phyloP scores from a whole-genome alignment of 2,888 invertebrate species.

The Aphodius granarius region DNA sequence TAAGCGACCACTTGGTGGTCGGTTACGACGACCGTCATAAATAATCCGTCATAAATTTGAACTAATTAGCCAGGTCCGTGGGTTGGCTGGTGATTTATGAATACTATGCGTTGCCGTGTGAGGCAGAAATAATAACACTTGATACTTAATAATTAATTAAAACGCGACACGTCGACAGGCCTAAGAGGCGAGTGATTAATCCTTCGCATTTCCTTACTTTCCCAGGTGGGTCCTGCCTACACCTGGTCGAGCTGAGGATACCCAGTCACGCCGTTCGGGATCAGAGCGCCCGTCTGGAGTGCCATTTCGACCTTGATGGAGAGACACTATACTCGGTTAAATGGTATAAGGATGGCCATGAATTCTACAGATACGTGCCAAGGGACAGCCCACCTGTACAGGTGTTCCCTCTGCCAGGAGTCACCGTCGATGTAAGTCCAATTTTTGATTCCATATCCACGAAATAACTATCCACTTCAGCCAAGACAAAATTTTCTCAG shows the following conservation, averaged over 20 bases:
- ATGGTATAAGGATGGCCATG: conserved; percentile 90
- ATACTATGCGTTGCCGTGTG: conserved; percentile 3
- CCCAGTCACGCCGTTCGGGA: conserved; percentile 81
- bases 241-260: conserved; percentile 77
- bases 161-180: not conserved
- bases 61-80: conserved; percentile 15
- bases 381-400: conserved; percentile 79
- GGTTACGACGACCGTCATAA: not conserved
- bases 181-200: conserved; percentile 7
- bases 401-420: conserved; percentile 77
- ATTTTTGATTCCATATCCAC: too few species aligned
- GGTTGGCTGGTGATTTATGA: conserved; percentile 3
- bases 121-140: conserved; percentile 9
- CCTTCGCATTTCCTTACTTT: conserved; percentile 23
- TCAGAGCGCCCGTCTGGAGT: conserved; percentile 75
- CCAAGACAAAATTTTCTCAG: too few species aligned
- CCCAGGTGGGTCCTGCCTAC: conserved; percentile 55
- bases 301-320: conserved; percentile 80
- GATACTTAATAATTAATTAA: conserved; percentile 23
- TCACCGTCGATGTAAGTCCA: conserved; percentile 82
- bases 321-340: conserved; percentile 86
- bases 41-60: conserved; percentile 19
- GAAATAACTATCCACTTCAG: too few species aligned
- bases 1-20: not conserved
- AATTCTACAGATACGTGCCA: conserved; percentile 86